These are phyloP conservation scores for Tapirus indicus DNA, from an alignment of 2,797 vertebrate species.

Conservation along the genomic window DNA sequence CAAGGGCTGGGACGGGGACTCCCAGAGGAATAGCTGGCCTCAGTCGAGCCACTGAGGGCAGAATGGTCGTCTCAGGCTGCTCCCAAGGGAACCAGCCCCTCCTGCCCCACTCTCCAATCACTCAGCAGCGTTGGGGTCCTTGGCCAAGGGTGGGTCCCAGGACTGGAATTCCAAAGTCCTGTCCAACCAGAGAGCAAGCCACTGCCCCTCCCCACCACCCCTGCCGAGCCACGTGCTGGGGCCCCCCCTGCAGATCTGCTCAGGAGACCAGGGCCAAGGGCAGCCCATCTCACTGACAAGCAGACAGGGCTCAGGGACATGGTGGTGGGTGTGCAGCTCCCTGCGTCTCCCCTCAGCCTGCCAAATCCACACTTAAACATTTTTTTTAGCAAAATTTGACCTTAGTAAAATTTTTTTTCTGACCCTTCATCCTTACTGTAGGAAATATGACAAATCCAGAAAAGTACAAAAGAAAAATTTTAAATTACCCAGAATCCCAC, in stretches of 20 bases:
- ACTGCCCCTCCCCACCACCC: too few relatives aligned
- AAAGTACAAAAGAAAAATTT: background rate
- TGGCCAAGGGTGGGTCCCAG: background rate
- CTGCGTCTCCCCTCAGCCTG: background rate
- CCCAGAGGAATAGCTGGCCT: background rate
- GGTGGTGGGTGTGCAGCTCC: accelerated
- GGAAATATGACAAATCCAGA: background rate
- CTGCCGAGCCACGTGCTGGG: accelerated
- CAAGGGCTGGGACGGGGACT: accelerated
- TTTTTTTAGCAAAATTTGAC: background rate
- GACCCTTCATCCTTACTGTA: background rate
- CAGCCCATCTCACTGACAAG: background rate
- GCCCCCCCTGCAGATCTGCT: background rate
- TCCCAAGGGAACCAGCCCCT: accelerated
- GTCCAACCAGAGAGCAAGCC: background rate
- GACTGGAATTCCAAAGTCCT: background rate
- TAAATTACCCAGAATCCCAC: background rate
- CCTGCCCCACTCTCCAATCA: background rate
- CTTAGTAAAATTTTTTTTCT: background rate
- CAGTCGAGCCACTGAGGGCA: background rate
- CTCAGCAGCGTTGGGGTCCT: background rate
- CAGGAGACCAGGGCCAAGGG: background rate
- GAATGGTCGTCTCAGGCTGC: background rate
- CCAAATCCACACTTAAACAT: accelerated
- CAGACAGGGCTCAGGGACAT: accelerated